Evolutionary conservation across 1,140 invertebrate genomes (phyloP), one percentile per base, ranked within the genome.

Genomic region (Callitettix versicolor): DNA sequence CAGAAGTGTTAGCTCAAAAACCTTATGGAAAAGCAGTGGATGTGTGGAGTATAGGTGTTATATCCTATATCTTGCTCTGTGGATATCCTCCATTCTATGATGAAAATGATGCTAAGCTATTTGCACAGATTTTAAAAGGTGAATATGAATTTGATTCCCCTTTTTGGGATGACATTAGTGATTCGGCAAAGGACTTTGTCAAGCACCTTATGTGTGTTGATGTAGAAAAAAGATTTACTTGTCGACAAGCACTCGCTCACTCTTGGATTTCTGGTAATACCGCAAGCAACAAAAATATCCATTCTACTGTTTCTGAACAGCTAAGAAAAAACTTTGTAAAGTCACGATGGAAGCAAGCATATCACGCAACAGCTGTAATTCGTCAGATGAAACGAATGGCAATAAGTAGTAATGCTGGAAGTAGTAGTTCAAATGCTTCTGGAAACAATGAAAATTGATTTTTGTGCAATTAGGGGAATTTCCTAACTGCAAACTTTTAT

Each of bases 31-130:
- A 99, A 74, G 94, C 95, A 42, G 95, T 99, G 21, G 96, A 99
- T 76, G 94, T 98, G 1, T 99, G 96, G 96, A 98, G 94, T 67
- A 98, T 99, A 84, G 96, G 96, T 59, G 96, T 98, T 4, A 99
- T 98, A 71, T 95, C 94, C 17, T 98, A 98, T 68, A 98, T 98
- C 63, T 73, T 93, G 24, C 72, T 93, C 1, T 99, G 95, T 78
- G 96, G 96, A 46, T 99, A 99, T 77, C 96, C 96, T 44, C 96
- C 96, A 38, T 99, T 99, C 74, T 99, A 99, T 73, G 95, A 99
- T 75, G 96, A 99, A 74, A 98, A 95, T 72, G 96, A 99, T 78
- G 92, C 95, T 58, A 98, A 98, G 76, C 75, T 99, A 34, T 99
- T 99, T 79, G 91, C 92, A 59, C 95, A 98, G 76, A 98, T 98